Percentiles rank a stretch among this genome's conserved stretches.
phyloP scores from a whole-genome alignment of 2,888 invertebrate species.

The Heptascelio sp. region DNA sequence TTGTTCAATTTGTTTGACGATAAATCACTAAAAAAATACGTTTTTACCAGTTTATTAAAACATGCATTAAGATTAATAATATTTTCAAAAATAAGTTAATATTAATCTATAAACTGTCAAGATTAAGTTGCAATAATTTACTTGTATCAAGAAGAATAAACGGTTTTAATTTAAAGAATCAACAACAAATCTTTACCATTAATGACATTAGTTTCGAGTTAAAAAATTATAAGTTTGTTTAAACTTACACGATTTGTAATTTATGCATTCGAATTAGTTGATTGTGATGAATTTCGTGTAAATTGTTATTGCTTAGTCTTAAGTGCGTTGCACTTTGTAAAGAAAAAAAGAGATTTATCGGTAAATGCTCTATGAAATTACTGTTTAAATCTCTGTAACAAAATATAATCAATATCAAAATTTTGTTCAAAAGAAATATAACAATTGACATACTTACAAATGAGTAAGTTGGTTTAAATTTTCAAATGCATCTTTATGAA shows the following conservation, averaged over 20 bases:
- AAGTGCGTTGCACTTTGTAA: conserved; percentile 79
- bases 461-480: conserved; percentile 87
- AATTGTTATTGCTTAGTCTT: conserved; percentile 79
- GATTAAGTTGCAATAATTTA: too few species aligned
- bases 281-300: conserved; percentile 79
- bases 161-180: too few species aligned
- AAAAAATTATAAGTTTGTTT: too few species aligned
- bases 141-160: too few species aligned
- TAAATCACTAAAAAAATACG: conserved; percentile 85
- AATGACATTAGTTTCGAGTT: too few species aligned
- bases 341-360: conserved; percentile 80
- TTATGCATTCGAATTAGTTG: conserved; percentile 79
- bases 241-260: conserved; percentile 81
- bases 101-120: too few species aligned
- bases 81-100: too few species aligned
- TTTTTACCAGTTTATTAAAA: too few species aligned
- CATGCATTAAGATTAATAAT: too few species aligned
- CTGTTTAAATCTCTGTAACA: conserved; percentile 80
- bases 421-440: too few species aligned
- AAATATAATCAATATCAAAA: too few species aligned
- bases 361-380: conserved; percentile 81
- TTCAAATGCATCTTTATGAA: conserved; percentile 90
- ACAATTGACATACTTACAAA: conserved; percentile 84
- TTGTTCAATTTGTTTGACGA: conserved; percentile 89
- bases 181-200: too few species aligned